Evolutionary conservation across 2,797 vertebrate species (phyloP).

Genomic region (Benthosema pterotum): DNA sequence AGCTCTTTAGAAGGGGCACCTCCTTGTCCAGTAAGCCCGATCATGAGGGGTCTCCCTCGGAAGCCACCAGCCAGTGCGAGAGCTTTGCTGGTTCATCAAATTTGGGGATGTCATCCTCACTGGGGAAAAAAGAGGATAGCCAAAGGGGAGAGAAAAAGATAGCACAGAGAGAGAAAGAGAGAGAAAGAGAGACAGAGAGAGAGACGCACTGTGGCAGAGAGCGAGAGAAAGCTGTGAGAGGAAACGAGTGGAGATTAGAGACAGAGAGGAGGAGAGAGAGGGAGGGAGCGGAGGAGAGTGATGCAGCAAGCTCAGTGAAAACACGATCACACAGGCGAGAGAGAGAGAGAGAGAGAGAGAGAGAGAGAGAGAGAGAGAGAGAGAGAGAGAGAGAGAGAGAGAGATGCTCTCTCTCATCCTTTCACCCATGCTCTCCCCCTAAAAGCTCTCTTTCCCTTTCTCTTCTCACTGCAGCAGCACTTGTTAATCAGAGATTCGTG

Average conservation of each 20-base stretch:
- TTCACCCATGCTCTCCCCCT: conserved; percentile 16
- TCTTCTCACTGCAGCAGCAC: conserved; percentile 61
- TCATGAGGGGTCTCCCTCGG: conserved; percentile 88
- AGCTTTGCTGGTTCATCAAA: conserved; percentile 90
- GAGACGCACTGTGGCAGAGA: conserved; percentile 48
- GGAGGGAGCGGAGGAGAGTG: conserved; percentile 57
- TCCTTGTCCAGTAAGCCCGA: conserved; percentile 85
- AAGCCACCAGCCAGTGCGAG: conserved; percentile 86
- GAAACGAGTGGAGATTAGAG: conserved; percentile 54
- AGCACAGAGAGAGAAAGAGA: neutral
- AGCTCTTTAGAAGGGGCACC: conserved; percentile 89
- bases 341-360: conserved; percentile 37
- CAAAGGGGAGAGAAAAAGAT: conserved; percentile 78
- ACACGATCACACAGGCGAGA: conserved; percentile 48
- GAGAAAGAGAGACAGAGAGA: conserved; percentile 4
- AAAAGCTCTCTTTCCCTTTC: conserved; percentile 35
- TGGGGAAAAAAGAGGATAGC: conserved; percentile 83
- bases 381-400: conserved; percentile 35
- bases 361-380: conserved; percentile 35
- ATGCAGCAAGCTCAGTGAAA: conserved; percentile 65
- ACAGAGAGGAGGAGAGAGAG: conserved; percentile 73
- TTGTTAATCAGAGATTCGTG: conserved; percentile 66
- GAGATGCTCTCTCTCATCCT: conserved; percentile 25
- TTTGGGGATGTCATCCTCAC: conserved; percentile 93
- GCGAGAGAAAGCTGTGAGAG: conserved; percentile 51